Conservation (phyloP, 2,113 vertebrate species). For the Gymnobelideus leadbeateri region DNA sequence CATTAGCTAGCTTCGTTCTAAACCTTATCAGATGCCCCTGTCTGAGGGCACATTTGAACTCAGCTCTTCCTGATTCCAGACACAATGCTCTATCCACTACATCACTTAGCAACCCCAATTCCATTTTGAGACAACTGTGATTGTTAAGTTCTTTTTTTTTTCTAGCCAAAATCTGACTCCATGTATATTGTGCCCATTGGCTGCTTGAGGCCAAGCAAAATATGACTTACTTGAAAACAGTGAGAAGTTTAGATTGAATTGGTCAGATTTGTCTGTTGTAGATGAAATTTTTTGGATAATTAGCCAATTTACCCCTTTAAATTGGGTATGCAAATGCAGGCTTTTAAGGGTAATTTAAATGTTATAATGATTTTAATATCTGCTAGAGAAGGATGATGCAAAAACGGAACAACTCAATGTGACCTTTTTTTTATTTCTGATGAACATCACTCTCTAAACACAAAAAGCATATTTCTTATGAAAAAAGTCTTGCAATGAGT, state of each 20-base stretch:
- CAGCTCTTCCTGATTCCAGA: neutral
- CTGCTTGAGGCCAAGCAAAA: too few relatives aligned
- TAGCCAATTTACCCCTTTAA: neutral
- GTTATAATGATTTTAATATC: neutral
- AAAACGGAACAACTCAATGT: neutral
- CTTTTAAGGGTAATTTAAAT: conserved; percentile 17
- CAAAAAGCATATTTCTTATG: conserved; percentile 23
- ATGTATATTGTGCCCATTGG: too few relatives aligned
- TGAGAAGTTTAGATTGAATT: too few relatives aligned
- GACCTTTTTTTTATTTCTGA: conserved; percentile 39
- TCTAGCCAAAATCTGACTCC: too few relatives aligned
- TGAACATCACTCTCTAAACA: conserved; percentile 8
- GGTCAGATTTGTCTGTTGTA: conserved; percentile 1
- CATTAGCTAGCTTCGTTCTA: too few relatives aligned
- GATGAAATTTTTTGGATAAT: neutral
- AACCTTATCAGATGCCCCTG: too few relatives aligned
- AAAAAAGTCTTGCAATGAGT: conserved; percentile 33
- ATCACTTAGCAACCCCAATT: neutral
- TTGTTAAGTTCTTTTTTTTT: too few relatives aligned
- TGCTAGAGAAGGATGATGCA: conserved; percentile 5
- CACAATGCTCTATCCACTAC: neutral
- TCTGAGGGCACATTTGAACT: neutral
- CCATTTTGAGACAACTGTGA: too few relatives aligned
- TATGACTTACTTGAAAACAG: too few relatives aligned
- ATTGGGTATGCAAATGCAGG: neutral